Evolutionary conservation across 2,113 vertebrate species (phyloP).

Genomic region (Melanocharis versteri): DNA sequence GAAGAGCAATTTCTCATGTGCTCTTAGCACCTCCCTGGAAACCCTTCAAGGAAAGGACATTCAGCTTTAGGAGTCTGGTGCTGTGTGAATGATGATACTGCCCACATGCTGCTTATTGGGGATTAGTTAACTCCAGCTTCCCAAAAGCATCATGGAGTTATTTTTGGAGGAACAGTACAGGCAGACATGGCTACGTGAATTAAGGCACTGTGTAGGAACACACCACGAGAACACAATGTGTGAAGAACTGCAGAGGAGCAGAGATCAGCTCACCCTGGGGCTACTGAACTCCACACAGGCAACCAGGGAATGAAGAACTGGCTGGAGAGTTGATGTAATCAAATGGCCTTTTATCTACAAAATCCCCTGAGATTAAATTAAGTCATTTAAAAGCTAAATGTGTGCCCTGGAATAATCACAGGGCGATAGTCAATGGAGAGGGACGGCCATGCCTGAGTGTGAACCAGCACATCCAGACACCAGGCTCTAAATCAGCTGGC

Average conservation of each 20-base stretch:
- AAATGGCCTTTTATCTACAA: neutral
- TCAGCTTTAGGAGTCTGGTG: neutral
- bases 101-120: neutral
- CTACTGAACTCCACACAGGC: neutral
- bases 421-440: neutral
- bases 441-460: neutral
- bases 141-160: neutral
- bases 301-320: neutral
- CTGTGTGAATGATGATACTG: too few species aligned
- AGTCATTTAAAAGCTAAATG: neutral
- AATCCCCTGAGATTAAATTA: neutral
- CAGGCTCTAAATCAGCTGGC: neutral
- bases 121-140: neutral
- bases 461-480: neutral
- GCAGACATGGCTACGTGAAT: neutral
- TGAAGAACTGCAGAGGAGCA: neutral
- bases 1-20: neutral
- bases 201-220: neutral
- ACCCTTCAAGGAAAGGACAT: neutral
- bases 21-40: neutral
- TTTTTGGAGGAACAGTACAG: neutral
- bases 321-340: neutral
- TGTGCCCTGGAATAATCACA: neutral
- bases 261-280: neutral
- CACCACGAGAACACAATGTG: accelerated